These are phyloP conservation scores for Lypha dubia DNA, from an alignment of 2,888 invertebrate species.

Conservation along the genomic window DNA sequence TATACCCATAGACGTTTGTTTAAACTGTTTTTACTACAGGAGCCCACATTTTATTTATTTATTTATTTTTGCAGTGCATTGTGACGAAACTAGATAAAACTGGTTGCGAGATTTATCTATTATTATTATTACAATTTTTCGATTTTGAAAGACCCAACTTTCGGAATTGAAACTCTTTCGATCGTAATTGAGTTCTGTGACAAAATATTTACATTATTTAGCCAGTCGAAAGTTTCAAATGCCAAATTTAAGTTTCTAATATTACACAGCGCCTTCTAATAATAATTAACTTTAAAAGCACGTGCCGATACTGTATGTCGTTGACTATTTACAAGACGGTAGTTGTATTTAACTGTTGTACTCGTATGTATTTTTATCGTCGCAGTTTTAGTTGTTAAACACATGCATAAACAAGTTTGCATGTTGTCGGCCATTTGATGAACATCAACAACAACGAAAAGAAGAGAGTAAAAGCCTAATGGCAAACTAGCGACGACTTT, in stretches of 20 bases:
- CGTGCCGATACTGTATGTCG: slow-evolving; percentile 22
- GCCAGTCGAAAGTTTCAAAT: too few species aligned
- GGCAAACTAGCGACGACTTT: slow-evolving; percentile 66
- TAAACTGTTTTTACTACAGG: too few species aligned
- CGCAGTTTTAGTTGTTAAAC: slow-evolving; percentile 73
- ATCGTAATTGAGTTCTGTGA: too few species aligned
- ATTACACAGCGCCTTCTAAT: neutral
- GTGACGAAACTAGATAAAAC: too few species aligned
- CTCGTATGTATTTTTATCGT: slow-evolving; percentile 68
- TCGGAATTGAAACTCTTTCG: too few species aligned
- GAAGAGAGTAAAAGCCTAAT: slow-evolving; percentile 66
- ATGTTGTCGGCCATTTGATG: slow-evolving; percentile 69
- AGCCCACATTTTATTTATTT: too few species aligned
- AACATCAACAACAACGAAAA: slow-evolving; percentile 36
- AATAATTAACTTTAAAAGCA: slow-evolving; percentile 1
- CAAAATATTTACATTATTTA: too few species aligned
- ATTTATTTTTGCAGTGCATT: too few species aligned
- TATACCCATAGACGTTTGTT: too few species aligned
- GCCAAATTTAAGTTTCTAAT: neutral
- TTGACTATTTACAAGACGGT: slow-evolving; percentile 12
- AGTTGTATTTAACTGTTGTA: slow-evolving; percentile 35
- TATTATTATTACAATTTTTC: too few species aligned
- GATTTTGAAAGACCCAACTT: too few species aligned
- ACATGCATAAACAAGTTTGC: slow-evolving; percentile 73
- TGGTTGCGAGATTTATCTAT: too few species aligned